Percentiles rank a stretch among this genome's conserved stretches.
Evolutionary conservation across 2,888 invertebrate genomes (phyloP).

Genomic region (Bombyx huttoni): DNA sequence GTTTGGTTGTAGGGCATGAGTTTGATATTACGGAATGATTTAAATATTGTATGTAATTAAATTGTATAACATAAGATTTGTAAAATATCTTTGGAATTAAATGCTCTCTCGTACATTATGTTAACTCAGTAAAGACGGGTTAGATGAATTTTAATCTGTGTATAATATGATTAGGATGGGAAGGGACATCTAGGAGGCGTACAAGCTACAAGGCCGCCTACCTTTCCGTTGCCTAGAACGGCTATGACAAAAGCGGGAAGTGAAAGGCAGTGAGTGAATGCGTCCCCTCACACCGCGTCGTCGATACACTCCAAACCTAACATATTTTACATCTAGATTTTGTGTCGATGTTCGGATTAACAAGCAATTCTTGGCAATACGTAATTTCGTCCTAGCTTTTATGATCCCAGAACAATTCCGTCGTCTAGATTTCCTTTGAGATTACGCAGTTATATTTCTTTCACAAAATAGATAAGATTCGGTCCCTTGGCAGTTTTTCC

Average conservation of each 20-base stretch:
- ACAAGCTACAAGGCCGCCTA: conserved; percentile 63
- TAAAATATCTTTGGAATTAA: too few relatives aligned
- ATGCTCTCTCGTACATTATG: too few relatives aligned
- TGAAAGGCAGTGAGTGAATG: conserved; percentile 72
- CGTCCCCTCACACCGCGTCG: conserved; percentile 52
- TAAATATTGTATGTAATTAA: background rate
- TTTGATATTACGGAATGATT: background rate
- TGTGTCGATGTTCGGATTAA: conserved; percentile 4
- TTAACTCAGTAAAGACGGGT: too few relatives aligned
- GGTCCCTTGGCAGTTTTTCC: background rate
- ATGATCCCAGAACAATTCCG: conserved; percentile 5
- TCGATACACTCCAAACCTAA: conserved; percentile 29
- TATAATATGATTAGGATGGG: conserved; percentile 37
- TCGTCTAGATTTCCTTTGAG: conserved; percentile 12
- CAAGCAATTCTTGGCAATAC: conserved; percentile 8
- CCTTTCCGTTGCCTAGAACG: conserved; percentile 60
- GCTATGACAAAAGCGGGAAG: conserved; percentile 69
- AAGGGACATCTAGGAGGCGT: conserved; percentile 56
- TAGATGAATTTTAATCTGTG: background rate
- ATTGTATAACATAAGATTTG: too few relatives aligned
- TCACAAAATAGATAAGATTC: conserved; percentile 2
- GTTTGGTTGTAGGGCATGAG: conserved; percentile 10
- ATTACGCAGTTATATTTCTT: conserved; percentile 12
- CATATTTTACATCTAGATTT: conserved; percentile 17
- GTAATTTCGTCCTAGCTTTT: conserved; percentile 10